A percentile compares a stretch with the other conserved stretches of the same genome.
These are phyloP conservation scores for Megalurothrips usitatus DNA, from an alignment of 2,888 invertebrate genomes.

Conservation along the genomic window DNA sequence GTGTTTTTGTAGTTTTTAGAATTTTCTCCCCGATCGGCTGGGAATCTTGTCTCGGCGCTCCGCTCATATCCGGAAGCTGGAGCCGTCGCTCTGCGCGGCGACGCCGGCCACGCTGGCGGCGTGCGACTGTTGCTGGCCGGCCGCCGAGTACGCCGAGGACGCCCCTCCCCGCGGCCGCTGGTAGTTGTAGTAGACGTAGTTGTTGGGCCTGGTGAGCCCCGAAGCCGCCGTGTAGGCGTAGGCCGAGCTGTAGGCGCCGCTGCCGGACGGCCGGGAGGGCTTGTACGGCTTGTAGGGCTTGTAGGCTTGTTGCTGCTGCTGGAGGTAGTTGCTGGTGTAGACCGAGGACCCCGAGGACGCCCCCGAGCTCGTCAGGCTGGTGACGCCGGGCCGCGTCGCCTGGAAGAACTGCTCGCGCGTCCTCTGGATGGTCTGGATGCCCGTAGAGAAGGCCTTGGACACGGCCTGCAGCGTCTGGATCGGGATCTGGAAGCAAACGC, in stretches of 20 bases:
- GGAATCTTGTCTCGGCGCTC: background rate
- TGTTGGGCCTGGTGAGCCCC: conserved; percentile 45
- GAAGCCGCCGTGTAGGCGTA: conserved; percentile 35
- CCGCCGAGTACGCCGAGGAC: conserved; percentile 35
- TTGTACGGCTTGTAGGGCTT: conserved; percentile 33
- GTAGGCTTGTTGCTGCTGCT: conserved; percentile 34
- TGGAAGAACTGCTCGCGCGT: conserved; percentile 10
- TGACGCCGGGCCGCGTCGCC: background rate
- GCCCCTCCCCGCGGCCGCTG: conserved; percentile 36
- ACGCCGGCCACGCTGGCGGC: conserved; percentile 47
- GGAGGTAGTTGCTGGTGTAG: conserved; percentile 11
- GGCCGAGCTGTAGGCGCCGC: conserved; percentile 31
- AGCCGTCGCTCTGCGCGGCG: conserved; percentile 43
- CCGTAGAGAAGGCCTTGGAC: background rate
- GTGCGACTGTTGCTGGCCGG: conserved; percentile 28
- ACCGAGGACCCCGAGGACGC: background rate
- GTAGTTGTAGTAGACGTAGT: conserved; percentile 47
- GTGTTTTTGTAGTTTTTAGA: no score
- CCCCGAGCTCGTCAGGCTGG: background rate
- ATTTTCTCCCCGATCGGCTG: no score
- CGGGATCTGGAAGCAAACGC: background rate
- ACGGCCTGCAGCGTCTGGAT: conserved; percentile 9
- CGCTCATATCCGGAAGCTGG: conserved; percentile 47
- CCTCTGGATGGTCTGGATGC: conserved; percentile 10
- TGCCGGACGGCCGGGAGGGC: background rate